Conservation (phyloP, 1,140 invertebrate species). For the Cherax destructor region DNA sequence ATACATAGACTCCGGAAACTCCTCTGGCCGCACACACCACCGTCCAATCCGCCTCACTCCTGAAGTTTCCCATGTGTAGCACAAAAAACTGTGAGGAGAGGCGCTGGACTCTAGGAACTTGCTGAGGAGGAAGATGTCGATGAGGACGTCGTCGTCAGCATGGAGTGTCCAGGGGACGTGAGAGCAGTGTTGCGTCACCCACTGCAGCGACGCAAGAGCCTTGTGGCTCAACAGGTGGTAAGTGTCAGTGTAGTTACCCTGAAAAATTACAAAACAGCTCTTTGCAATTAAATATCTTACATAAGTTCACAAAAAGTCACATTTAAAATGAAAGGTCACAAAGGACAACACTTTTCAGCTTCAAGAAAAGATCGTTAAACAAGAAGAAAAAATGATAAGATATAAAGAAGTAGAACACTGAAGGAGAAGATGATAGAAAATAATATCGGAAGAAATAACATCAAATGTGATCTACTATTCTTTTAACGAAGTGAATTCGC, state of each 20-base stretch:
- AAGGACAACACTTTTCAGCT: too few species aligned
- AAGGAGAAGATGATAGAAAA: too few species aligned
- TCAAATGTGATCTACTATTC: too few species aligned
- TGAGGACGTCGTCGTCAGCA: slow-evolving; percentile 54
- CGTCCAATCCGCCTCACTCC: slow-evolving; percentile 6
- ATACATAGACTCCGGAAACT: slow-evolving; percentile 4
- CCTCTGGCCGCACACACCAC: slow-evolving; percentile 20
- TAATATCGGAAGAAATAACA: too few species aligned
- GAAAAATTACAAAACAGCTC: neutral
- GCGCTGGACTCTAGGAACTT: slow-evolving; percentile 13
- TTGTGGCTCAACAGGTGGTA: slow-evolving; percentile 49
- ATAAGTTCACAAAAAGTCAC: too few species aligned
- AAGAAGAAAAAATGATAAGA: too few species aligned
- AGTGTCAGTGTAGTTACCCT: slow-evolving; percentile 45
- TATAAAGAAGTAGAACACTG: too few species aligned
- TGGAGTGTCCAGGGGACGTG: slow-evolving; percentile 53
- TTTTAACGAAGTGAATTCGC: too few species aligned
- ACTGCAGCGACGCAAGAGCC: slow-evolving; percentile 33
- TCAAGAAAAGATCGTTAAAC: too few species aligned
- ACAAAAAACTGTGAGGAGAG: neutral
- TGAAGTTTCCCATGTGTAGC: slow-evolving; percentile 17
- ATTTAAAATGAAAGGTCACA: too few species aligned
- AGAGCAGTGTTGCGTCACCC: slow-evolving; percentile 32
- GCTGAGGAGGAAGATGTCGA: slow-evolving; percentile 34
- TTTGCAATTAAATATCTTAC: too few species aligned